Base-by-base conservation (phyloP, 2,113 vertebrate genomes). In the Willisornis vidua region DNA sequence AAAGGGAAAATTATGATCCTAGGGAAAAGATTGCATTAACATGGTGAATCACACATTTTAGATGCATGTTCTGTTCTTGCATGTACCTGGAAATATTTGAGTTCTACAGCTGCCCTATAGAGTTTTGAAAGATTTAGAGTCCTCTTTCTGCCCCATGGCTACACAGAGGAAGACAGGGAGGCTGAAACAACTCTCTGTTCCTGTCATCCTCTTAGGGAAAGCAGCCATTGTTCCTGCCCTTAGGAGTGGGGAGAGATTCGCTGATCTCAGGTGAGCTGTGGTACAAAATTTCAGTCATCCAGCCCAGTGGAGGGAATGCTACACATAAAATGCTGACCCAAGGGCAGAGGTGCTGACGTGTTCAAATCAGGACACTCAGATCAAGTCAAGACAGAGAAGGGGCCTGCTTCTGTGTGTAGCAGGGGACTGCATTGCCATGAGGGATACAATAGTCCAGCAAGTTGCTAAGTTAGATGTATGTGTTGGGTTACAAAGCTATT, bases 341-440 rank as follows among this genome's bases (percentile, higher is more conserved):
- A 29, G 12, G 55, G 23, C 48, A 87, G 43, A 75, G 16, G 14
- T 57, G 95, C 71, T 0, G 0, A 10, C 3, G 19, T 29, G 13
- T 18, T 12, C 67, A 65, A 68, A 85, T 39, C 33, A 79, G 17
- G 19, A 82, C 89, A 85, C 29, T 29, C 46, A 48, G 70, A 43
- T 58, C 39, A 59, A 75, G 59, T 10, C 19, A 77, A 65, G 63
- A 45, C 26, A 62, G 59, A 77, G 68, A 41, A 76, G 35, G 15
- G 43, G 3, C n/a, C 23, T 80, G 45, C 31, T 76, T 22, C 33
- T 19, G 29, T 33, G 26, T 2, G 1, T 3, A 71, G 35, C 39
- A 72, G 33, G 31, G 31, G 31, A 29, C 33, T 39, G 23, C 66
- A 20, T 16, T 91, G 52, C 41, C 58, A 41, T 2, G 17, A 93